Evolutionary conservation across 2,113 vertebrate species (phyloP).

Genomic region (Platycercus adscitus): DNA sequence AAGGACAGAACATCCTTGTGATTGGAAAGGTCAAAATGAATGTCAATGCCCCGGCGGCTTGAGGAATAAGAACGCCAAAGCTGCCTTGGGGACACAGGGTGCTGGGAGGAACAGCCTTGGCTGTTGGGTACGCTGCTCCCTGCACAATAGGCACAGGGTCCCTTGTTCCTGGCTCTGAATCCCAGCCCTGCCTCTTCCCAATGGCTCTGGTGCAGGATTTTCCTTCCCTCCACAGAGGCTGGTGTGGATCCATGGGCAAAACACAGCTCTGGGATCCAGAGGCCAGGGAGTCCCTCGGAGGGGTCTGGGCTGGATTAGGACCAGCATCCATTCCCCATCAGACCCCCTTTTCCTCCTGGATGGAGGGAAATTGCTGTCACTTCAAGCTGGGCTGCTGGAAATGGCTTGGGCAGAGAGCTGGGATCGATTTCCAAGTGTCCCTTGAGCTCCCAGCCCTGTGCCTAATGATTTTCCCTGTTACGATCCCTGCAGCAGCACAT

Average conservation of each 20-base stretch:
- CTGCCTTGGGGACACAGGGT: neutral
- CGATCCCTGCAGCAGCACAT: neutral
- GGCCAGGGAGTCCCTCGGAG: neutral
- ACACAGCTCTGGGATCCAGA: neutral
- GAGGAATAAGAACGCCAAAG: constrained; percentile 11
- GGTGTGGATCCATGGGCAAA: neutral
- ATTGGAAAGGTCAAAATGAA: constrained; percentile 57
- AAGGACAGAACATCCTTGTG: constrained; percentile 60
- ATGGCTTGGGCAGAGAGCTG: neutral
- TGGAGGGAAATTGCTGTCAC: neutral
- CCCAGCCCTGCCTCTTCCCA: neutral
- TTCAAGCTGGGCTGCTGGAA: neutral
- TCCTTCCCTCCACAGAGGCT: neutral
- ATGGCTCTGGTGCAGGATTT: neutral
- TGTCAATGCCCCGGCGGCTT: neutral
- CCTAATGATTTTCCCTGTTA: constrained; percentile 15
- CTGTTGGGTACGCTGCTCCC: neutral
- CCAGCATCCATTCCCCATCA: rapidly evolving
- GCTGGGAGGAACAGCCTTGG: rapidly evolving
- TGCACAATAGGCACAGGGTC: rapidly evolving
- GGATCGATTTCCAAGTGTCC: constrained; percentile 41
- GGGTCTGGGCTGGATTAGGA: neutral
- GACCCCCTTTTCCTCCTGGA: neutral
- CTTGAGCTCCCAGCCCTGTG: neutral
- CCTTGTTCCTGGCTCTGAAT: neutral